Conservation (phyloP, 2,113 vertebrate genomes). For the Notarius quadriscutis region DNA sequence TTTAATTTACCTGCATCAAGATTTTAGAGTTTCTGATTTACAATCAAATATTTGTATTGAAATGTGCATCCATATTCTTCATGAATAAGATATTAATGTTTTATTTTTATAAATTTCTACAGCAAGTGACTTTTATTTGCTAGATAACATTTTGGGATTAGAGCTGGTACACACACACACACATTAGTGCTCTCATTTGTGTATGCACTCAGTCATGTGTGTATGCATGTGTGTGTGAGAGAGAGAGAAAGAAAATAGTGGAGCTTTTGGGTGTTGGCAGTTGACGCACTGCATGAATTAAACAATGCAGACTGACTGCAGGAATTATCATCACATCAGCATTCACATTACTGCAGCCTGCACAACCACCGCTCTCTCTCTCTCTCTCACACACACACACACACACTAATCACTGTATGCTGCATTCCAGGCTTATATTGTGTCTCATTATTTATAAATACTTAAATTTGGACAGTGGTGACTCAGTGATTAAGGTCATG, state of each 20-base stretch:
- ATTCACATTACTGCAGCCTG: slow-evolving; percentile 24
- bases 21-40: neutral
- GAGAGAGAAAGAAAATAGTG: neutral
- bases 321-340: slow-evolving; percentile 36
- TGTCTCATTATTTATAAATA: neutral
- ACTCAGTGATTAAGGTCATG: neutral
- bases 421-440: neutral
- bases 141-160: neutral
- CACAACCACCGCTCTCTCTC: neutral
- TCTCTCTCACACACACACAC: neutral
- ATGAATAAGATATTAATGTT: neutral
- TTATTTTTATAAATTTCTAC: neutral
- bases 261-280: neutral
- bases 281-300: slow-evolving; percentile 27
- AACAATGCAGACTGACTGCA: slow-evolving; percentile 24
- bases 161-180: neutral
- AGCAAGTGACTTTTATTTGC: neutral
- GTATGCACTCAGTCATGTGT: neutral
- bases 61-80: neutral
- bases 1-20: neutral
- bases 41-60: neutral
- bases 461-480: neutral
- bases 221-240: neutral
- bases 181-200: neutral
- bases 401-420: neutral